Evolutionary conservation across 2,797 vertebrate genomes (phyloP).

Genomic region (Eupleurogrammus muticus): DNA sequence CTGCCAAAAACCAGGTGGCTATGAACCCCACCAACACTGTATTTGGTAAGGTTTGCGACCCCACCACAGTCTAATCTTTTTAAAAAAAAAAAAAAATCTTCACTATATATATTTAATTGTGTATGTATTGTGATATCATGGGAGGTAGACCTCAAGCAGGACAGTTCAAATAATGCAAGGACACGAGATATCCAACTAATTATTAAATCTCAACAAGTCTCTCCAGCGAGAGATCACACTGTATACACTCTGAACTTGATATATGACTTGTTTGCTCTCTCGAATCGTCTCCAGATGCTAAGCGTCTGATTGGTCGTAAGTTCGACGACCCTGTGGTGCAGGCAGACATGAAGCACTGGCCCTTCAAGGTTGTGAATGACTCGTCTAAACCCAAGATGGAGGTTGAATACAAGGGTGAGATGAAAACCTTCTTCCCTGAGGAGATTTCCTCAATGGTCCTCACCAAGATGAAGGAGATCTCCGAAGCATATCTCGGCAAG

Average conservation of each 20-base stretch:
- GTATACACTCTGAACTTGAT: not conserved
- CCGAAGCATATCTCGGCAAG: conserved; percentile 93
- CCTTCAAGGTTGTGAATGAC: conserved; percentile 91
- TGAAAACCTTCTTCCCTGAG: conserved; percentile 90
- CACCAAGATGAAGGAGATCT: conserved; percentile 95
- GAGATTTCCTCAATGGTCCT: conserved; percentile 95
- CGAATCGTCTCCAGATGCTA: conserved; percentile 84
- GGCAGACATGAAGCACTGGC: conserved; percentile 94
- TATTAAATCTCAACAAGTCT: too few relatives aligned
- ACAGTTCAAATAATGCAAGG: too few relatives aligned
- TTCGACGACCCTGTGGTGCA: conserved; percentile 91
- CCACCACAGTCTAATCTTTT: not conserved
- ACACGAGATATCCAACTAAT: too few relatives aligned
- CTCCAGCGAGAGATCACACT: too few relatives aligned
- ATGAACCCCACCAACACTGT: conserved; percentile 94
- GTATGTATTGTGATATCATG: too few relatives aligned
- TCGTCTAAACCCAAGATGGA: conserved; percentile 90
- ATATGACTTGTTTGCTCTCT: not conserved
- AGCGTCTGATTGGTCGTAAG: conserved; percentile 91
- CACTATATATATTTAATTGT: too few relatives aligned
- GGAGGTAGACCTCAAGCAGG: too few relatives aligned
- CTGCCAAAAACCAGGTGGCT: conserved; percentile 94
- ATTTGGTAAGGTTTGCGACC: conserved; percentile 83
- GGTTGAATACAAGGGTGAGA: conserved; percentile 92
- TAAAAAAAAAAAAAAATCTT: not conserved